Evolutionary conservation across 2,888 invertebrate species (phyloP).

Genomic region (Synanthedon tipuliformis): DNA sequence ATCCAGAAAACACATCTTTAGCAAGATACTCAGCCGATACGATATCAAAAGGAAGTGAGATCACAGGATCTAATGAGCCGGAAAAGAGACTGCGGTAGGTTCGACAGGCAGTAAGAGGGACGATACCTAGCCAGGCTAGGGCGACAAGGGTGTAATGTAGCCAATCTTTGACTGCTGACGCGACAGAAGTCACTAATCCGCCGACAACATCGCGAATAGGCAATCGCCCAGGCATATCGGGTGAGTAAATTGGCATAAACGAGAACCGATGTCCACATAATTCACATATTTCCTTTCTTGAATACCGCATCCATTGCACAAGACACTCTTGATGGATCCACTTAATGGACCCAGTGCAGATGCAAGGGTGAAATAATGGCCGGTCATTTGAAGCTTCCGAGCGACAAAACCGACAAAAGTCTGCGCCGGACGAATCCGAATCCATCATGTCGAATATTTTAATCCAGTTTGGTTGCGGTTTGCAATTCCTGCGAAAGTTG

Average conservation of each 20-base stretch:
- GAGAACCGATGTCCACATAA: slow-evolving; percentile 97
- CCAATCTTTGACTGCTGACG: slow-evolving; percentile 96
- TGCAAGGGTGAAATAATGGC: slow-evolving; percentile 97
- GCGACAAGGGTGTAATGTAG: slow-evolving; percentile 97
- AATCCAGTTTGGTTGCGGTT: slow-evolving; percentile 56
- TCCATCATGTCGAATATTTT: slow-evolving; percentile 52
- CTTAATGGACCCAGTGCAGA: slow-evolving; percentile 98
- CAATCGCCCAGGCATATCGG: slow-evolving; percentile 98
- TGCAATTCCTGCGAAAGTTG: slow-evolving; percentile 43
- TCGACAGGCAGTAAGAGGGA: slow-evolving; percentile 95
- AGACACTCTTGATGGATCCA: slow-evolving; percentile 99
- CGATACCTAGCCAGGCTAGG: slow-evolving; percentile 96
- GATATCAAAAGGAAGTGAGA: slow-evolving; percentile 91
- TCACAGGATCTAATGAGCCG: slow-evolving; percentile 86
- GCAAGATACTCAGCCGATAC: slow-evolving; percentile 93
- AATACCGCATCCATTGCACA: slow-evolving; percentile 99
- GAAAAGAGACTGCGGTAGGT: slow-evolving; percentile 95
- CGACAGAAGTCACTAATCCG: slow-evolving; percentile 89
- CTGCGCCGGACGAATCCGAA: slow-evolving; percentile 73
- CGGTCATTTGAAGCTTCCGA: slow-evolving; percentile 93
- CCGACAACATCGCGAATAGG: slow-evolving; percentile 93
- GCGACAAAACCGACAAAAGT: slow-evolving; percentile 98
- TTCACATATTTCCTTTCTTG: slow-evolving; percentile 98
- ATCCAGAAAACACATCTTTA: slow-evolving; percentile 95
- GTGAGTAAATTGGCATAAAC: slow-evolving; percentile 99